Conservation (phyloP, 1,140 invertebrate species). For the Zaprionus africanus region DNA sequence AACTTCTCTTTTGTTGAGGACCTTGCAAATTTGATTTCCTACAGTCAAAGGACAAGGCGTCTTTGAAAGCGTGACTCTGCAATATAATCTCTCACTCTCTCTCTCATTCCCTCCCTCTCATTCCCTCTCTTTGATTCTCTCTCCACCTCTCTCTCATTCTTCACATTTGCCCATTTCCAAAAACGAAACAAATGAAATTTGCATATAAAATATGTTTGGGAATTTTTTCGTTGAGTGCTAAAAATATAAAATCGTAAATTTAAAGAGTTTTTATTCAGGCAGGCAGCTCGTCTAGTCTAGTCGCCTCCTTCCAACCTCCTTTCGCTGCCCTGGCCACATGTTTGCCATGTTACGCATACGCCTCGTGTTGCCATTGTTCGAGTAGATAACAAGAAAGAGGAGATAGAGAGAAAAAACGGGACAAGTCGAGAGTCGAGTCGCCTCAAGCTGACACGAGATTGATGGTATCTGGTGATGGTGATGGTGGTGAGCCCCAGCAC, state of each 20-base stretch:
- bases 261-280: constrained; percentile 15
- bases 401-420: not conserved
- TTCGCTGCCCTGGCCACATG: not conserved
- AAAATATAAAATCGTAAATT: constrained; percentile 20
- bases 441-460: constrained; percentile 30
- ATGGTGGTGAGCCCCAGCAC: not conserved
- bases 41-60: not conserved
- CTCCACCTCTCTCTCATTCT: no score
- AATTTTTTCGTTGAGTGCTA: constrained; percentile 1
- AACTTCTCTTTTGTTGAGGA: no score
- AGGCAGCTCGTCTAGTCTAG: not conserved
- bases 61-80: not conserved
- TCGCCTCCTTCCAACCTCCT: not conserved
- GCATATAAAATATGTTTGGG: constrained; percentile 27
- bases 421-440: constrained; percentile 16
- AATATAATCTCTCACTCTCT: not conserved
- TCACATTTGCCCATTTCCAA: not conserved
- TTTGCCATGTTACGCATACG: constrained; percentile 24
- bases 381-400: constrained; percentile 11
- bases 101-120: no score
- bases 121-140: not conserved
- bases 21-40: not conserved
- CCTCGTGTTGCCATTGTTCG: not conserved
- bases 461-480: constrained; percentile 15
- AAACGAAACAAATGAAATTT: constrained; percentile 21